These are phyloP conservation scores for Pomatostomus ruficeps DNA, from an alignment of 2,113 vertebrate genomes.

Conservation along the genomic window DNA sequence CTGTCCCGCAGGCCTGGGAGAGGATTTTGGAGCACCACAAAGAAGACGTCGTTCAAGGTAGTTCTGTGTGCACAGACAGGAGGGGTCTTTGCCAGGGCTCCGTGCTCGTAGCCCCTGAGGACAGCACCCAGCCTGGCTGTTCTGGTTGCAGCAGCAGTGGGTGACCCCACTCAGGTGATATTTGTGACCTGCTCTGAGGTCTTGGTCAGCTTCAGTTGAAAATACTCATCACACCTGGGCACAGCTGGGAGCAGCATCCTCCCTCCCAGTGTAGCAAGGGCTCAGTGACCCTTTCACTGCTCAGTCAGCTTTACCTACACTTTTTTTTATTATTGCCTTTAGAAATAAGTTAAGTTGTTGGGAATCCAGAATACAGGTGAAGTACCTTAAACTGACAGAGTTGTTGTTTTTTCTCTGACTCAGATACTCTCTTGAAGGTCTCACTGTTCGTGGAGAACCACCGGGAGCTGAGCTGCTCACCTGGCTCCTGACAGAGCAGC, in stretches of 20 bases:
- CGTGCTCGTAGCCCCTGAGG: rapidly evolving
- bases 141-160: not conserved
- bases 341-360: not conserved
- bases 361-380: too few species aligned
- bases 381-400: not conserved
- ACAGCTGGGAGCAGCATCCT: rapidly evolving
- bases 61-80: rapidly evolving
- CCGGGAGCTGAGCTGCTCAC: not conserved
- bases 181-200: not conserved
- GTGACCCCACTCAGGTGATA: rapidly evolving
- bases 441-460: conserved; percentile 80
- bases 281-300: not conserved
- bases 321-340: not conserved
- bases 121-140: rapidly evolving
- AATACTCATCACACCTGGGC: rapidly evolving
- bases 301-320: rapidly evolving
- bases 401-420: not conserved
- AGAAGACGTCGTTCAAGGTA: conserved; percentile 76
- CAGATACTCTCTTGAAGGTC: conserved; percentile 80
- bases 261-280: rapidly evolving
- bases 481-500: not conserved
- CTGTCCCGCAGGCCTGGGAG: conserved; percentile 77
- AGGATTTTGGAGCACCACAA: conserved; percentile 55
- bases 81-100: rapidly evolving
- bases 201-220: rapidly evolving